Conservation (phyloP, 1,140 invertebrate species). For the Drosophila kanapiae region DNA sequence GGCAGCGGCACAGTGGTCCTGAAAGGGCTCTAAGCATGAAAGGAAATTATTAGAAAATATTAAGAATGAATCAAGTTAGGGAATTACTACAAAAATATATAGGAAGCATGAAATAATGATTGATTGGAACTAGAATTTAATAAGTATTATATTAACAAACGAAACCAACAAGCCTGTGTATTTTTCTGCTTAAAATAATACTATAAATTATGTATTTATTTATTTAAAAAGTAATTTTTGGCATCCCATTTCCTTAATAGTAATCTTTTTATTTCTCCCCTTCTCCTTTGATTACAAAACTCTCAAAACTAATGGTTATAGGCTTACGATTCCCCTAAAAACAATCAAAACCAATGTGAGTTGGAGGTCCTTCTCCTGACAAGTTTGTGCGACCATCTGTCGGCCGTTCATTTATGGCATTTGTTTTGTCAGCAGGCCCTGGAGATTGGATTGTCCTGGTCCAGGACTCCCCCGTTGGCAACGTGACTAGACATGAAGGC, state of each 20-base stretch:
- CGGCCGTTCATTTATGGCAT: conserved; percentile 75
- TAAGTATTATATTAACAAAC: too few relatives aligned
- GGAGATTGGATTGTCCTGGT: conserved; percentile 70
- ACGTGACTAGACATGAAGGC: conserved; percentile 57
- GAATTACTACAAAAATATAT: too few relatives aligned
- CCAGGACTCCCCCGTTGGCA: conserved; percentile 39
- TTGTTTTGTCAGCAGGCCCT: conserved; percentile 74
- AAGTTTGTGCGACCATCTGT: conserved; percentile 63
- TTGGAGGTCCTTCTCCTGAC: conserved; percentile 17
- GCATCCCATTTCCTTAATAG: background rate
- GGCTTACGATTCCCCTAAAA: conserved; percentile 4
- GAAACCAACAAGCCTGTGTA: too few relatives aligned
- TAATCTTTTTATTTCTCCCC: background rate
- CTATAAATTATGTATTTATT: background rate
- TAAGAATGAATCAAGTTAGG: background rate
- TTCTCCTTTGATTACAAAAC: background rate
- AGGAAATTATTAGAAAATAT: background rate
- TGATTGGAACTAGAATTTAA: too few relatives aligned
- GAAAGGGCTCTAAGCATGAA: background rate
- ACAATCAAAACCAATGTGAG: conserved; percentile 17
- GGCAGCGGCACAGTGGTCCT: conserved; percentile 32
- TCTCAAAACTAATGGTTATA: background rate
- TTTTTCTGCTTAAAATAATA: too few relatives aligned
- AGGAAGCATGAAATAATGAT: too few relatives aligned
- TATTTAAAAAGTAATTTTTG: background rate